Percentiles rank a stretch among this genome's conserved stretches.
Conservation (phyloP, 2,797 vertebrate species). For the Myripristis murdjan region DNA sequence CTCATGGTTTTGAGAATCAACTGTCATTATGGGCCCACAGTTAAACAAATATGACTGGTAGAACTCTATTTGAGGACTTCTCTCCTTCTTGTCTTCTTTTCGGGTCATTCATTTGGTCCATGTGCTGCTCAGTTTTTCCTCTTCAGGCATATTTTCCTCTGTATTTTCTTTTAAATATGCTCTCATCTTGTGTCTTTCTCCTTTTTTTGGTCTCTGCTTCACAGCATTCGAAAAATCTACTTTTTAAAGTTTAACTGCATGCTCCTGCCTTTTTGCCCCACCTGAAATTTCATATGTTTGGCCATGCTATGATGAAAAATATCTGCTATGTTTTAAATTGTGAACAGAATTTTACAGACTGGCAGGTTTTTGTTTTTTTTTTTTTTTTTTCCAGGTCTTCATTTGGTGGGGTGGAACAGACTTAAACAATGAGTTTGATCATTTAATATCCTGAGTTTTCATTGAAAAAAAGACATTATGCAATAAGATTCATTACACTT, state of each 20-base stretch:
- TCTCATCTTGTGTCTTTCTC: neutral
- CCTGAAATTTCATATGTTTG: too few species aligned
- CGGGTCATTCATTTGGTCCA: neutral
- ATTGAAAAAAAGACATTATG: too few species aligned
- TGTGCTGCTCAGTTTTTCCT: neutral
- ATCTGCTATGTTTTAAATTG: too few species aligned
- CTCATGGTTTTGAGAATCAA: constrained; percentile 55
- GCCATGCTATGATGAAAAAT: too few species aligned
- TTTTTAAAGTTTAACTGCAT: constrained; percentile 2
- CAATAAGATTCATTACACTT: too few species aligned
- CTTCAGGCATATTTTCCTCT: neutral
- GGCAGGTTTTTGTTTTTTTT: too few species aligned
- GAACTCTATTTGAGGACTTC: constrained; percentile 6
- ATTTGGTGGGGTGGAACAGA: too few species aligned
- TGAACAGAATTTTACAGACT: too few species aligned
- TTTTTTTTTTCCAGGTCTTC: too few species aligned
- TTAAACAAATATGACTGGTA: constrained; percentile 31
- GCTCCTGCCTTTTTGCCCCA: too few species aligned
- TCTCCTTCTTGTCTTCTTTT: neutral
- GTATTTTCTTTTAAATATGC: neutral
- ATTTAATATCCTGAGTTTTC: too few species aligned
- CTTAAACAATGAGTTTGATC: too few species aligned
- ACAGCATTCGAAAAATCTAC: neutral
- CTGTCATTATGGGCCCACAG: constrained; percentile 18
- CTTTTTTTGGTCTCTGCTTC: neutral